Percentiles rank a stretch among this genome's conserved stretches.
Evolutionary conservation across 2,113 vertebrate species (phyloP).

Genomic region (Raja brachyura): DNA sequence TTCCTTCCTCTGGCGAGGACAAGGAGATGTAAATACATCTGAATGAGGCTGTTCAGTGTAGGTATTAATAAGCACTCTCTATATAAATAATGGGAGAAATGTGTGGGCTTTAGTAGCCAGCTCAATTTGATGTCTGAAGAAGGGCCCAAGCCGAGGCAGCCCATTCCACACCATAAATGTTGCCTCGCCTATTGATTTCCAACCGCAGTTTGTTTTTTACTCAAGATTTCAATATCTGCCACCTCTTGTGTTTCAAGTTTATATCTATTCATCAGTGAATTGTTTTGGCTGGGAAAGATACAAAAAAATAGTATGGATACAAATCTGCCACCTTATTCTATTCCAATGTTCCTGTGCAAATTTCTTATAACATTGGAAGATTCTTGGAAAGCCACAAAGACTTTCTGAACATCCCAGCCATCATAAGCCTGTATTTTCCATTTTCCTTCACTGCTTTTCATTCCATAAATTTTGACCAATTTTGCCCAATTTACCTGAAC

Average conservation of each 20-base stretch:
- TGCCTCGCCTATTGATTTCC: no score
- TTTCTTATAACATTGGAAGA: background rate
- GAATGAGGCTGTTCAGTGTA: background rate
- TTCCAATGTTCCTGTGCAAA: background rate
- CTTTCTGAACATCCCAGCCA: background rate
- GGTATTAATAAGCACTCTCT: background rate
- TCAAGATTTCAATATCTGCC: no score
- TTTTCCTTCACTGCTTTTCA: background rate
- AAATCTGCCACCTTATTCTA: background rate
- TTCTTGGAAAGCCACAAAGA: background rate
- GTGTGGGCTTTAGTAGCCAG: background rate
- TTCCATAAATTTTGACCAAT: background rate
- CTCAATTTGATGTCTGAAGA: background rate
- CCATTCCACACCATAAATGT: no score
- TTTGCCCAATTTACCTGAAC: background rate
- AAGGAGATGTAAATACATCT: background rate
- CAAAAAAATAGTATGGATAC: background rate
- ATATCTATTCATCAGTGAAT: background rate
- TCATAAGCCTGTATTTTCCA: background rate
- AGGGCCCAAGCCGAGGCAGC: no score
- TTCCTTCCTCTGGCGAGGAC: background rate
- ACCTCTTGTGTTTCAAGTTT: no score
- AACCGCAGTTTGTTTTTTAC: no score
- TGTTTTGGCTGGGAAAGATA: background rate
- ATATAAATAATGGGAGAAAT: background rate